Percentiles rank a stretch among this genome's conserved stretches.
Conservation (phyloP, 2,888 invertebrate species). For the Diplolepis rosae region DNA sequence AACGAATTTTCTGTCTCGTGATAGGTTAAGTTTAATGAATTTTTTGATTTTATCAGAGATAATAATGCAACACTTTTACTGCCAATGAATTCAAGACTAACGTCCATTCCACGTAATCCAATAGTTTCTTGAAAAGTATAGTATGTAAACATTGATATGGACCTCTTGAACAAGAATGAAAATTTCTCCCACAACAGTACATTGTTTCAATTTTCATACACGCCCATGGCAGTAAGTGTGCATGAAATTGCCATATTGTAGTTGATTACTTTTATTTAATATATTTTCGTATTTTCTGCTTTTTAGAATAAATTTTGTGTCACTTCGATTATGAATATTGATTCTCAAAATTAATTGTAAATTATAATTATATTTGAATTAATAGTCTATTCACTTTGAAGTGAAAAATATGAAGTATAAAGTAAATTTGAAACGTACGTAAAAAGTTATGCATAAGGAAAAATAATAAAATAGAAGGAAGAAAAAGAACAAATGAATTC, state of each 20-base stretch:
- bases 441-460: not conserved
- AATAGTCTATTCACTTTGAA: no score
- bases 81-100: constrained; percentile 32
- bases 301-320: not conserved
- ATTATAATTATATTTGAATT: not conserved
- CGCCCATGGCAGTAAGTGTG: constrained; percentile 18
- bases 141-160: constrained; percentile 14
- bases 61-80: constrained; percentile 31
- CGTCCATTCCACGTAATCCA: constrained; percentile 12
- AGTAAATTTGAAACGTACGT: not conserved
- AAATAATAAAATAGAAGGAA: constrained; percentile 19
- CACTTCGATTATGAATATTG: not conserved
- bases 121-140: constrained; percentile 22
- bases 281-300: not conserved
- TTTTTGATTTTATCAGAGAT: not conserved
- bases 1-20: not conserved
- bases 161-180: constrained; percentile 25
- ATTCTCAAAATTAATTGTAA: not conserved
- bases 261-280: not conserved
- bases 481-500: constrained; percentile 26
- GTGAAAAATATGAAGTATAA: not conserved
- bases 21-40: constrained; percentile 13
- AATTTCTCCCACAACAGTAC: constrained; percentile 33
- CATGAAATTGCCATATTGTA: not conserved
- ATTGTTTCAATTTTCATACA: not conserved